Conservation (phyloP, 2,113 vertebrate species). For the Dipodomys stephensi region DNA sequence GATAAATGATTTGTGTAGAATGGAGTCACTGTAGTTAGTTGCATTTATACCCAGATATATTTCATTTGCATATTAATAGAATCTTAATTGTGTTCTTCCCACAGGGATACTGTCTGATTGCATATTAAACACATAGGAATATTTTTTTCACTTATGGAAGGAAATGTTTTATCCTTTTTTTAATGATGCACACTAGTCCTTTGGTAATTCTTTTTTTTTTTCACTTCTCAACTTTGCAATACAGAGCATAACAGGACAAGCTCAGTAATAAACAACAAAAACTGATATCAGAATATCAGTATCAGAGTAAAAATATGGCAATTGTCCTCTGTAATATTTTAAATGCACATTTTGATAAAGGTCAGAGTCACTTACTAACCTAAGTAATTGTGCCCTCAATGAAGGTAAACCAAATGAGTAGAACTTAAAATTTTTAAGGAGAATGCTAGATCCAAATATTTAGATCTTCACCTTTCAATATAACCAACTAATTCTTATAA, state of each 20-base stretch:
- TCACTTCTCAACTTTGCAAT: conserved; percentile 2
- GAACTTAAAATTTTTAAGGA: neutral
- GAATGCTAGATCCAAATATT: neutral
- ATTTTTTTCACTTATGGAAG: conserved; percentile 54
- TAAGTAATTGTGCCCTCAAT: neutral
- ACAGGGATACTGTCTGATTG: conserved; percentile 48
- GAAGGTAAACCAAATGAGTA: neutral
- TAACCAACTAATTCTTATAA: neutral
- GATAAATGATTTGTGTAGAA: conserved; percentile 43
- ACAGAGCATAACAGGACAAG: conserved; percentile 13
- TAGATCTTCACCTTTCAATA: neutral
- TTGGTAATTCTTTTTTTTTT: conserved; percentile 58
- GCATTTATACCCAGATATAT: conserved; percentile 36
- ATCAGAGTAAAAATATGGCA: neutral
- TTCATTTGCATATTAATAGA: conserved; percentile 67
- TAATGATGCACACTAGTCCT: neutral
- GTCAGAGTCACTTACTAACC: neutral
- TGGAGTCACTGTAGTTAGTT: neutral
- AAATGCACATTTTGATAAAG: neutral
- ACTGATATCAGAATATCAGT: neutral
- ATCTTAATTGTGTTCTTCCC: conserved; percentile 72
- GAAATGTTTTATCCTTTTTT: conserved; percentile 67
- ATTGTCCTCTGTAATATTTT: neutral
- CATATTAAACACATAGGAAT: conserved; percentile 65
- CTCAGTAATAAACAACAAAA: conserved; percentile 11